A percentile compares a stretch with the other conserved stretches of the same genome.
Evolutionary conservation across 2,113 vertebrate genomes (phyloP).

Genomic region (Orthonyx spaldingii): DNA sequence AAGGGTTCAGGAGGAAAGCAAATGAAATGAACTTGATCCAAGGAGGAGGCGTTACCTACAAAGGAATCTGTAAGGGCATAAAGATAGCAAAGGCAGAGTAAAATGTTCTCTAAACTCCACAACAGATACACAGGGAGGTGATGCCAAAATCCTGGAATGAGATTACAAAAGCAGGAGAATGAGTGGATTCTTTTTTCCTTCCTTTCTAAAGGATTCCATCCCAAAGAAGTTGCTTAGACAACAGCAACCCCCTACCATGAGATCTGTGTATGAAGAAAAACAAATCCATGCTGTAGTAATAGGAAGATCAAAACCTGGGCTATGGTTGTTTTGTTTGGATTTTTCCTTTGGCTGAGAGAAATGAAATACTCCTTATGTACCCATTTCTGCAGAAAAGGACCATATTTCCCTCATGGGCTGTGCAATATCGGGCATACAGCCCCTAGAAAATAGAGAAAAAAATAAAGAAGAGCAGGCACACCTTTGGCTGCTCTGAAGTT

Average conservation of each 20-base stretch:
- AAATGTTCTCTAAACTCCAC: not conserved
- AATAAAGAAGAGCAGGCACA: not conserved
- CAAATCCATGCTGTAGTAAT: not conserved
- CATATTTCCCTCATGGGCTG: not conserved
- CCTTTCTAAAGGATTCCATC: slow-evolving; percentile 21
- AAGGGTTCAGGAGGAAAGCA: not conserved
- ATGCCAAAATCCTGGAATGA: slow-evolving; percentile 26
- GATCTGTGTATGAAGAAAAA: not conserved
- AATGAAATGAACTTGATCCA: not conserved
- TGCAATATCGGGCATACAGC: rapidly evolving
- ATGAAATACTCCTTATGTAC: not conserved
- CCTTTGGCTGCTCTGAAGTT: not conserved
- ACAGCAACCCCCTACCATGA: not conserved
- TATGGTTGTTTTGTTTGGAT: not conserved
- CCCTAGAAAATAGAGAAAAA: not conserved
- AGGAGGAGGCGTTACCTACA: not conserved
- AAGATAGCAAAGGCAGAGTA: not conserved
- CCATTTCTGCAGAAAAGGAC: not conserved
- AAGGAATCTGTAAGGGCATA: not conserved
- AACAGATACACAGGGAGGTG: not conserved
- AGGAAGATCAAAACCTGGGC: not conserved
- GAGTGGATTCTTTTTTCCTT: not conserved
- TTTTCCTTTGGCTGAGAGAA: not conserved
- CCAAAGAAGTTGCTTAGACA: slow-evolving; percentile 32
- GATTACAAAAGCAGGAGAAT: slow-evolving; percentile 4